These are phyloP conservation scores for Meganola albula DNA, from an alignment of 2,888 invertebrate species.

Conservation along the genomic window DNA sequence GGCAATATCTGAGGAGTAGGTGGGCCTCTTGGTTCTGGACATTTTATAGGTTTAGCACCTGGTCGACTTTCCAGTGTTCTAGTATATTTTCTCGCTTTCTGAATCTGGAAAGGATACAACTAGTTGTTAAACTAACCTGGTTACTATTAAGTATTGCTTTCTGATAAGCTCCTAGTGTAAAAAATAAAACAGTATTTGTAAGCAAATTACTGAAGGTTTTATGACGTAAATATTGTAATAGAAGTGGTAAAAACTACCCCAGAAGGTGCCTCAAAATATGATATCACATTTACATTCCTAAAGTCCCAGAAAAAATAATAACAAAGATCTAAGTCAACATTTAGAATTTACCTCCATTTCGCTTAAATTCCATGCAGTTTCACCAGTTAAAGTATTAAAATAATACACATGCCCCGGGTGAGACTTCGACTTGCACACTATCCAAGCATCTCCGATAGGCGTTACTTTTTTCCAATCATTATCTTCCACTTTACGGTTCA, in stretches of 20 bases:
- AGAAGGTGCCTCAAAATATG: too few species aligned
- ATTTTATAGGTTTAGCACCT: constrained; percentile 24
- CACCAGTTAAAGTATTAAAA: constrained; percentile 53
- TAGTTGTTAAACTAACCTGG: too few species aligned
- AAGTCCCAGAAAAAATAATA: constrained; percentile 11
- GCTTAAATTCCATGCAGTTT: constrained; percentile 55
- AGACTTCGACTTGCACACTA: constrained; percentile 49
- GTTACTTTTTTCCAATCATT: constrained; percentile 20
- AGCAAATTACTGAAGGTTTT: too few species aligned
- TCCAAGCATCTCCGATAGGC: constrained; percentile 44
- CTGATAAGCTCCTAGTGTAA: too few species aligned
- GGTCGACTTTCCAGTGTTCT: constrained; percentile 20
- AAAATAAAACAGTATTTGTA: too few species aligned
- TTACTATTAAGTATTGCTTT: too few species aligned
- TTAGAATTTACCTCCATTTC: constrained; percentile 49
- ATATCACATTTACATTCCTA: too few species aligned
- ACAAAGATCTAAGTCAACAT: too few species aligned
- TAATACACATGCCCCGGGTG: constrained; percentile 49
- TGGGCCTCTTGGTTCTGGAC: constrained; percentile 45
- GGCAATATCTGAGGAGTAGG: constrained; percentile 23
- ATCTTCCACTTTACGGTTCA: constrained; percentile 16
- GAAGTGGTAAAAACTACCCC: too few species aligned
- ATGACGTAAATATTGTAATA: too few species aligned
- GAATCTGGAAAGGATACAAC: constrained; percentile 34
- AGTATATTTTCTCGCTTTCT: constrained; percentile 38